Percentiles rank a stretch among this genome's conserved stretches.
Conservation (phyloP, 92 coral and sea anemone species). For the Siderastrea radians region DNA sequence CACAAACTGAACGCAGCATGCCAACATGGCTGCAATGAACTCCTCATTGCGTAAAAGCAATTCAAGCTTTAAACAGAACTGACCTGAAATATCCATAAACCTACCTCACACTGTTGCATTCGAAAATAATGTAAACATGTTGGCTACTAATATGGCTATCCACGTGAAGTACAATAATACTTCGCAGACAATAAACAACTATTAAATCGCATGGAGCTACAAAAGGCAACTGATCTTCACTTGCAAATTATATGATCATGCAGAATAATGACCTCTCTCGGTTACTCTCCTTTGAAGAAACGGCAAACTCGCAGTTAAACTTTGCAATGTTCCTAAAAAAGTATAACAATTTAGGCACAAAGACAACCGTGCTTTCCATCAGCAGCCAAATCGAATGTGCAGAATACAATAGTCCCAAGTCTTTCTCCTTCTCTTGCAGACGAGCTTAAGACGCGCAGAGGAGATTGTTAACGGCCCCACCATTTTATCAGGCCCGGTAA, state of each 20-base stretch:
- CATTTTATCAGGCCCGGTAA: constrained; percentile 25
- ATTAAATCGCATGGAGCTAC: not conserved
- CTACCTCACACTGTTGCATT: constrained; percentile 8
- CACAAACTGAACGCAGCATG: constrained; percentile 13
- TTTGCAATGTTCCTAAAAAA: not conserved
- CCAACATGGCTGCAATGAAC: constrained; percentile 9
- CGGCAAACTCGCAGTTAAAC: constrained; percentile 6
- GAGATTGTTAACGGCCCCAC: constrained; percentile 19
- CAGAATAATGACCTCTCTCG: constrained; percentile 5
- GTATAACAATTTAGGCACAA: not conserved
- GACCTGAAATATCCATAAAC: not conserved
- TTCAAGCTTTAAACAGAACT: not conserved
- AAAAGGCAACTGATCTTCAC: constrained; percentile 9
- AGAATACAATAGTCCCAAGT: not conserved
- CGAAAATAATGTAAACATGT: not conserved
- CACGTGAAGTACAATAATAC: not conserved
- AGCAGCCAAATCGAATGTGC: constrained; percentile 2
- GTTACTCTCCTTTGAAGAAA: constrained; percentile 22
- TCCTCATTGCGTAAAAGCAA: not conserved
- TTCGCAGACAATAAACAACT: not conserved
- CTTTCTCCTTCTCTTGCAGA: not conserved
- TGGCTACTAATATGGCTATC: too few relatives aligned
- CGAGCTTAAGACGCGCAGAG: not conserved
- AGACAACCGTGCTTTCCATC: not conserved
- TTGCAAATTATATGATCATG: not conserved